Conservation (phyloP, 2,888 invertebrate genomes). For the Mesochorus sp. region DNA sequence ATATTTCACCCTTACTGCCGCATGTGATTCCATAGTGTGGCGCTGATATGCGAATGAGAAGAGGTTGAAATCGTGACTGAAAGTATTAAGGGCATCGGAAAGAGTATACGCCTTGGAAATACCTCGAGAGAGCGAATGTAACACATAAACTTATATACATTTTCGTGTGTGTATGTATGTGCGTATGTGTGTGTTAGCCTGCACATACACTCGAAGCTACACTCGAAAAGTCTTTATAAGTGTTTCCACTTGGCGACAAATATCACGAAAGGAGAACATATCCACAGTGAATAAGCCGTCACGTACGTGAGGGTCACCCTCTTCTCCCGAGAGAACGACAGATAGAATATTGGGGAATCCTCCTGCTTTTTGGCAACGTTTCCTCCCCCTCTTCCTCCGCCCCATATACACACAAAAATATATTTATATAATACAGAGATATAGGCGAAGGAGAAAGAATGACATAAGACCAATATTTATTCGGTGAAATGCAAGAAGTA, state of each 20-base stretch:
- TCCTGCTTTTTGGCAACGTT: constrained; percentile 32
- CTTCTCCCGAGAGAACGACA: neutral
- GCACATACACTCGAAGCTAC: neutral
- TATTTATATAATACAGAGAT: no score
- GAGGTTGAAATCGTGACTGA: constrained; percentile 24
- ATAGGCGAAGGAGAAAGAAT: neutral
- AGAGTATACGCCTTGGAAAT: no score
- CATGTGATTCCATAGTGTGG: neutral
- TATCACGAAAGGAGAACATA: neutral
- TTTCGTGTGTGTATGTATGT: neutral
- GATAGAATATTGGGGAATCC: constrained; percentile 7
- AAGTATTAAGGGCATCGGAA: constrained; percentile 31
- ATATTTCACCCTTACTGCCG: constrained; percentile 28
- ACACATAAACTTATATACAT: no score
- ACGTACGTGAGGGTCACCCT: constrained; percentile 24
- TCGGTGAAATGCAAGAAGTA: constrained; percentile 1
- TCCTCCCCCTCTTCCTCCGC: neutral
- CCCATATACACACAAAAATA: neutral
- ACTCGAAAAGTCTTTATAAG: constrained; percentile 37
- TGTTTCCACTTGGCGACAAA: constrained; percentile 29
- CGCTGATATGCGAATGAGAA: neutral
- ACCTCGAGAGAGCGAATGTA: no score
- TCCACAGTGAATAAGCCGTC: constrained; percentile 28
- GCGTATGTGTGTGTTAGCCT: neutral
- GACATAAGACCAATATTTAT: constrained; percentile 42